Evolutionary conservation across 2,797 vertebrate genomes (phyloP).

Genomic region (Schizopygopsis malacanthus): DNA sequence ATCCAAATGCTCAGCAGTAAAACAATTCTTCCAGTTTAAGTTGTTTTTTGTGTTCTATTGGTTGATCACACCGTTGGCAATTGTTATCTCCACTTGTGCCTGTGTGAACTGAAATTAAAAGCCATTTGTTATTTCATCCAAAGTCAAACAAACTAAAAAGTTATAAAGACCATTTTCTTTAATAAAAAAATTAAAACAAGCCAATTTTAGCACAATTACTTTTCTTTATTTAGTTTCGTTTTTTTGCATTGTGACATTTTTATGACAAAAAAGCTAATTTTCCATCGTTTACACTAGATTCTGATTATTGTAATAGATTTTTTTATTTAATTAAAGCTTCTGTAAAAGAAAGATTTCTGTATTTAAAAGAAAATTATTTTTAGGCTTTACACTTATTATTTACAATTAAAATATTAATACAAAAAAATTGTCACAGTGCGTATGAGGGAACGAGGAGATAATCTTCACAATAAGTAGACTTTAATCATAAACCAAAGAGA

Average conservation of each 20-base stretch:
- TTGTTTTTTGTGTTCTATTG: not conserved
- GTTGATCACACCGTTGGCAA: not conserved
- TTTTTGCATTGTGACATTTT: not conserved
- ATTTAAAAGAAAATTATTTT: not conserved
- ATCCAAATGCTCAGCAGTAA: conserved; percentile 5
- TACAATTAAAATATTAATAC: not conserved
- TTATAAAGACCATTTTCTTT: not conserved
- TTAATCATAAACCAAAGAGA: too few relatives aligned
- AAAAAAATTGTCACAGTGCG: too few relatives aligned
- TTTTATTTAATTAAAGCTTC: not conserved
- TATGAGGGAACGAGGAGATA: too few relatives aligned
- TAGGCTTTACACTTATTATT: not conserved
- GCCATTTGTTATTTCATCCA: not conserved
- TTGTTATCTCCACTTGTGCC: not conserved
- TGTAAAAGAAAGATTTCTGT: not conserved
- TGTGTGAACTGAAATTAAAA: not conserved
- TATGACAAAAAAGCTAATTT: not conserved
- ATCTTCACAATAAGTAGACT: too few relatives aligned
- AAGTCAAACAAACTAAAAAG: not conserved
- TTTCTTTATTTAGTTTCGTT: not conserved
- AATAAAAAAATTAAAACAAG: not conserved
- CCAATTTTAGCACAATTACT: not conserved
- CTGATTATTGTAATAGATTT: not conserved
- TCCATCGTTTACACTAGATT: not conserved
- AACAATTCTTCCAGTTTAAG: not conserved